These are phyloP conservation scores for Callaeas wilsoni DNA, from an alignment of 2,113 vertebrate species.

Conservation along the genomic window DNA sequence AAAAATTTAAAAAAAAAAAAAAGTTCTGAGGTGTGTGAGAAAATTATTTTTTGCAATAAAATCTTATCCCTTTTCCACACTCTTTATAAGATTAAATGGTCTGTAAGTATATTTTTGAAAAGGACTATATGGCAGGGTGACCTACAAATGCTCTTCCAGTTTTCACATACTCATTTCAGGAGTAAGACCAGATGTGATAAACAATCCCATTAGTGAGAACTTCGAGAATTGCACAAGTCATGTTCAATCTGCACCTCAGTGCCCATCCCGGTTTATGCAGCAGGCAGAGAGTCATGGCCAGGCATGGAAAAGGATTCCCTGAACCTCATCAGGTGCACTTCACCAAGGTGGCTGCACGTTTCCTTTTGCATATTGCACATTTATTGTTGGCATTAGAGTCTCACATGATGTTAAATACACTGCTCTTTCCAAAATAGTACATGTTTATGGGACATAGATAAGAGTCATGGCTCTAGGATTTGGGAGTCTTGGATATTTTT, in stretches of 20 bases:
- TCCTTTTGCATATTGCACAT: background rate
- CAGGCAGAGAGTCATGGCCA: background rate
- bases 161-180: background rate
- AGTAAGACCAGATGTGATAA: background rate
- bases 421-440: background rate
- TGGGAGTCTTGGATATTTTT: background rate
- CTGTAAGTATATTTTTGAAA: background rate
- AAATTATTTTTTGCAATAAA: background rate
- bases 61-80: background rate
- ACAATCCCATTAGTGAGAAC: background rate
- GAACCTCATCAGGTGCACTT: background rate
- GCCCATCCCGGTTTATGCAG: background rate
- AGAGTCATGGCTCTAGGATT: background rate
- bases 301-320: background rate
- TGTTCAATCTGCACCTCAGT: background rate
- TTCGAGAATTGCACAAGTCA: background rate
- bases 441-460: background rate
- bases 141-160: background rate
- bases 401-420: background rate
- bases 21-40: background rate
- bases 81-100: background rate
- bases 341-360: background rate
- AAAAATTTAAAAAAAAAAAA: background rate
- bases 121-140: background rate
- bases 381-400: background rate